These are phyloP conservation scores for Scaptomyza flava DNA, from an alignment of 2,888 invertebrate species.

Conservation along the genomic window DNA sequence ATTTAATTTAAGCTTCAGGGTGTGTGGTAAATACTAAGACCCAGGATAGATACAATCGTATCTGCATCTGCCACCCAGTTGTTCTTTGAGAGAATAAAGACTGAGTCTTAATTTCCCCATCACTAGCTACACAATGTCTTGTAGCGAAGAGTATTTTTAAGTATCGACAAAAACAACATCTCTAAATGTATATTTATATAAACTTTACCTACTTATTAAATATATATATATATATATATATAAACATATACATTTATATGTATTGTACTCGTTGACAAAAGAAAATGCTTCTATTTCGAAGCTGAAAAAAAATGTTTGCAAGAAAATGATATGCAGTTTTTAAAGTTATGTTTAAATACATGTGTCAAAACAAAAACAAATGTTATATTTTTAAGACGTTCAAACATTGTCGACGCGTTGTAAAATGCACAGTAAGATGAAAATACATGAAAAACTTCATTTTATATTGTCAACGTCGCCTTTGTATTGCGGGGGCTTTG, in stretches of 20 bases:
- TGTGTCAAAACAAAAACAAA: background rate
- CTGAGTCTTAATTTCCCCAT: conserved; percentile 48
- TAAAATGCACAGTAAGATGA: background rate
- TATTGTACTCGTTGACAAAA: conserved; percentile 5
- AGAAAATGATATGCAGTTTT: no score
- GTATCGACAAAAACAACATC: background rate
- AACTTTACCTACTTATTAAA: no score
- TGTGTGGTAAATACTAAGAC: conserved; percentile 6
- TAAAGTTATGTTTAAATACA: background rate
- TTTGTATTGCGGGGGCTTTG: background rate
- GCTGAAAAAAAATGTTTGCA: background rate
- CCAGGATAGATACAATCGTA: background rate
- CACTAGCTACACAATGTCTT: conserved; percentile 26
- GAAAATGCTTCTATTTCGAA: background rate
- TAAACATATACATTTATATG: background rate
- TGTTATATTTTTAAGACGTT: conserved; percentile 6
- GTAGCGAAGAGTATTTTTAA: conserved; percentile 24
- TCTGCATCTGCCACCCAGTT: conserved; percentile 12
- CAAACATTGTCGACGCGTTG: background rate
- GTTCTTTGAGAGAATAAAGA: conserved; percentile 54
- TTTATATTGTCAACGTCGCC: background rate
- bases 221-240: background rate
- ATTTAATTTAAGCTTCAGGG: conserved; percentile 16
- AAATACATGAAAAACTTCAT: conserved; percentile 16
- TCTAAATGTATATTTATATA: no score